A percentile compares a stretch with the other conserved stretches of the same genome.
Conservation (phyloP, 2,888 invertebrate species). For the Nudaria mundana region DNA sequence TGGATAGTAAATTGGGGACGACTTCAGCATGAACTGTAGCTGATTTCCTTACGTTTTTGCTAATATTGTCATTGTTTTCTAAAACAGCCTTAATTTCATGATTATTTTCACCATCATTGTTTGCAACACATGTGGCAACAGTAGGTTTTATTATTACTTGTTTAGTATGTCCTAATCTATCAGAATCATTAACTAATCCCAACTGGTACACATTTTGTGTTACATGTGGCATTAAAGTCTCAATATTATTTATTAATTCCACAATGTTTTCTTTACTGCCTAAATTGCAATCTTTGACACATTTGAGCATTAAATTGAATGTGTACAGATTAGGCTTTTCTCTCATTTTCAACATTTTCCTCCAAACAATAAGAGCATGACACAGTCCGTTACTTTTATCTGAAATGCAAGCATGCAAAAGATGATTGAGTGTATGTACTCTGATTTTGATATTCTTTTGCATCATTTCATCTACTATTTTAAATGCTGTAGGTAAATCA, state of each 20-base stretch:
- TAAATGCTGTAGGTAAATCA: slow-evolving; percentile 88
- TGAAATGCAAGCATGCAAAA: slow-evolving; percentile 91
- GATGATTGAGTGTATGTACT: slow-evolving; percentile 87
- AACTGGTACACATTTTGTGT: slow-evolving; percentile 7
- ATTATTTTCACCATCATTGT: neutral
- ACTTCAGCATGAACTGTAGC: too few relatives aligned
- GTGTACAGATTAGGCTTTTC: slow-evolving; percentile 86
- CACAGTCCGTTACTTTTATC: slow-evolving; percentile 90
- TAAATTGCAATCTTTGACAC: slow-evolving; percentile 90
- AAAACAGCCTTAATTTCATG: neutral
- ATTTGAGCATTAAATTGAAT: slow-evolving; percentile 91
- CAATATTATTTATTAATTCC: slow-evolving; percentile 65
- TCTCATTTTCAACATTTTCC: slow-evolving; percentile 85
- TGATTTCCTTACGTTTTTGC: slow-evolving; percentile 35
- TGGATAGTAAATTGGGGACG: slow-evolving; percentile 86
- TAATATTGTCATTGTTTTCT: slow-evolving; percentile 18
- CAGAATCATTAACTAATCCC: slow-evolving; percentile 5
- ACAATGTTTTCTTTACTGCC: slow-evolving; percentile 83
- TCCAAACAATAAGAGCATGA: slow-evolving; percentile 92
- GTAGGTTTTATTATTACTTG: slow-evolving; percentile 11
- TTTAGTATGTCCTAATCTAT: slow-evolving; percentile 7
- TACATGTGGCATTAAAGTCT: slow-evolving; percentile 41
- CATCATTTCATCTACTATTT: slow-evolving; percentile 92
- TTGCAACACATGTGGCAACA: neutral
- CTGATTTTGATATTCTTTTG: slow-evolving; percentile 82